Conservation (phyloP, 2,113 vertebrate species). For the Hepsetus odoe region DNA sequence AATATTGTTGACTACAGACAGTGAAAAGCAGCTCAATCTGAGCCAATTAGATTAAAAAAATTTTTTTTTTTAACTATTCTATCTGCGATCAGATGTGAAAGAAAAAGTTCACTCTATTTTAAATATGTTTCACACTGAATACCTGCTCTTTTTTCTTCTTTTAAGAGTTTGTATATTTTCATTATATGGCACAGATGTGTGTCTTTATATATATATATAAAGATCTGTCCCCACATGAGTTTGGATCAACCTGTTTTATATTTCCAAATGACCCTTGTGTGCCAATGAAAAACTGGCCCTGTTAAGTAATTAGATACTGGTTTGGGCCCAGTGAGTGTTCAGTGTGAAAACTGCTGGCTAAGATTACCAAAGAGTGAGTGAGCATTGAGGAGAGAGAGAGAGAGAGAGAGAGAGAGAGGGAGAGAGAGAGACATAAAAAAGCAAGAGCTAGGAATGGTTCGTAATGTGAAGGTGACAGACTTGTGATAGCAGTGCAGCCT, state of each 20-base stretch:
- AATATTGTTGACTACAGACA: too few species aligned
- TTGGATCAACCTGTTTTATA: constrained; percentile 2
- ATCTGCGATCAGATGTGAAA: too few species aligned
- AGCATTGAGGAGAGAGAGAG: constrained; percentile 9
- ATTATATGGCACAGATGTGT: background rate
- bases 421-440: background rate
- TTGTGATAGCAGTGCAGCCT: constrained; percentile 85
- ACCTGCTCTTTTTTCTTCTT: background rate
- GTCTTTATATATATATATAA: background rate
- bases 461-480: constrained; percentile 85
- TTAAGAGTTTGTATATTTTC: background rate
- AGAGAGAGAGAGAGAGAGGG: background rate
- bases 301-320: constrained; percentile 46
- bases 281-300: constrained; percentile 49
- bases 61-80: too few species aligned
- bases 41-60: too few species aligned
- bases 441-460: constrained; percentile 38
- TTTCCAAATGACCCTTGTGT: constrained; percentile 33
- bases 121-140: background rate
- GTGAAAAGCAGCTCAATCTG: too few species aligned
- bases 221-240: background rate
- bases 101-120: too few species aligned
- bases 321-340: constrained; percentile 37
- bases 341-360: background rate
- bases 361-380: background rate